phyloP scores from a whole-genome alignment of 2,888 invertebrate species.

The Drosophila aldrichi region DNA sequence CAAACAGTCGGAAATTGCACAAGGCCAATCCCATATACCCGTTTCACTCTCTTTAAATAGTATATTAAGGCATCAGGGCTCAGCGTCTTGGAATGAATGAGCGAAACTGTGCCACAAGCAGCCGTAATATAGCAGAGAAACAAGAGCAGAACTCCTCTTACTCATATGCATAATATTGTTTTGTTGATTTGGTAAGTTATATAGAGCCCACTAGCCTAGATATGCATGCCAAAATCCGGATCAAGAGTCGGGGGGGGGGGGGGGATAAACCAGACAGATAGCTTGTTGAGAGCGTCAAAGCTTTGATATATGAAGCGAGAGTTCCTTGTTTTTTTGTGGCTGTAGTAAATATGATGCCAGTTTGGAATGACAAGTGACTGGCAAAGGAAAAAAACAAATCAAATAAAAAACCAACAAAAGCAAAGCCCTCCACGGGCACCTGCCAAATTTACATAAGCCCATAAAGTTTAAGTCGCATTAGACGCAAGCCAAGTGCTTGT shows the following conservation, averaged over 20 bases:
- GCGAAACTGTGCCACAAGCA: neutral
- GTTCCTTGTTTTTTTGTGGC: neutral
- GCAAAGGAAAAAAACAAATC: neutral
- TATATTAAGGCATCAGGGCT: neutral
- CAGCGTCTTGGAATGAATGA: neutral
- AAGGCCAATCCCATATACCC: neutral
- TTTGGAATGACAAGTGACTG: conserved; percentile 23
- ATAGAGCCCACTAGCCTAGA: neutral
- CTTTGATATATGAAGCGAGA: conserved; percentile 74
- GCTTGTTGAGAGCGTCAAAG: conserved; percentile 3
- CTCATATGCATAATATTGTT: conserved; percentile 8
- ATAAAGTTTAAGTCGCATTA: conserved; percentile 76
- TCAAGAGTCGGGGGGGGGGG: neutral
- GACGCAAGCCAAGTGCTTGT: conserved; percentile 69
- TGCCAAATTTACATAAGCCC: conserved; percentile 68
- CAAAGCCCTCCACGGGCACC: conserved; percentile 19
- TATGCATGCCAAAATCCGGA: neutral
- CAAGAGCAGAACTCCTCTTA: neutral
- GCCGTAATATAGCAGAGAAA: neutral
- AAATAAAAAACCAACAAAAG: neutral
- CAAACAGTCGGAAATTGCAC: too few relatives aligned
- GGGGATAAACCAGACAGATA: neutral
- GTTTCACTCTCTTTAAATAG: neutral
- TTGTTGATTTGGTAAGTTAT: neutral
- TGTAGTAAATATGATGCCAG: conserved; percentile 58